phyloP scores from a whole-genome alignment of 1,140 invertebrate genomes.

The Agrypnia vestita region DNA sequence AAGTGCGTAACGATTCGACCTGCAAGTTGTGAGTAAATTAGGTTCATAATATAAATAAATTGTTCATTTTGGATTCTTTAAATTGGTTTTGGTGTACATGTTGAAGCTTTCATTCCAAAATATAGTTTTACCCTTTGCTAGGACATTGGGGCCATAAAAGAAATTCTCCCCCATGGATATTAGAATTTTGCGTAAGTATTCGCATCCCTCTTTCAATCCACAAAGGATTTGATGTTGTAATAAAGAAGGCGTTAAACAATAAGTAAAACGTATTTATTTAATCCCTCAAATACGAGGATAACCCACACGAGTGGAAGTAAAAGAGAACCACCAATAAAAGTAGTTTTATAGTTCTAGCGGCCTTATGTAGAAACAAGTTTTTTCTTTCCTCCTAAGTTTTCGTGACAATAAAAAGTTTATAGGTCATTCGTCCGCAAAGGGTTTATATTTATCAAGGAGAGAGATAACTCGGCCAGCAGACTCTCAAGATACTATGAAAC shows the following conservation, averaged over 20 bases:
- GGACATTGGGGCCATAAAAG: too few species aligned
- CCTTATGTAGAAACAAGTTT: background rate
- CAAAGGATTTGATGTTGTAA: too few species aligned
- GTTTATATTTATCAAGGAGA: background rate
- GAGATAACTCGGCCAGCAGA: background rate
- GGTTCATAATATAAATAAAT: too few species aligned
- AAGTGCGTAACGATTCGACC: too few species aligned
- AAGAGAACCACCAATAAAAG: background rate
- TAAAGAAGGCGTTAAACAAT: background rate
- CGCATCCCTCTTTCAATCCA: too few species aligned
- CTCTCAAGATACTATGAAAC: background rate
- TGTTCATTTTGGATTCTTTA: too few species aligned
- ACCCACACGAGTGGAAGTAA: background rate
- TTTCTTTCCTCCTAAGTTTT: background rate
- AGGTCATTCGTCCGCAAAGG: background rate
- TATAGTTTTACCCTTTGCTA: too few species aligned
- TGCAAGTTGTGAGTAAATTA: too few species aligned
- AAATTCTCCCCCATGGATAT: too few species aligned
- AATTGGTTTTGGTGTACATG: too few species aligned
- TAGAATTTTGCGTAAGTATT: too few species aligned
- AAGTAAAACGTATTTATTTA: constrained; percentile 12
- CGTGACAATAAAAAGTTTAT: constrained; percentile 2
- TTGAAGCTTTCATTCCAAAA: too few species aligned
- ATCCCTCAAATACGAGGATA: background rate
- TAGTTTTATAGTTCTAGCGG: background rate